Base-by-base conservation (phyloP, 2,797 vertebrate species). In the Setipinna tenuifilis region DNA sequence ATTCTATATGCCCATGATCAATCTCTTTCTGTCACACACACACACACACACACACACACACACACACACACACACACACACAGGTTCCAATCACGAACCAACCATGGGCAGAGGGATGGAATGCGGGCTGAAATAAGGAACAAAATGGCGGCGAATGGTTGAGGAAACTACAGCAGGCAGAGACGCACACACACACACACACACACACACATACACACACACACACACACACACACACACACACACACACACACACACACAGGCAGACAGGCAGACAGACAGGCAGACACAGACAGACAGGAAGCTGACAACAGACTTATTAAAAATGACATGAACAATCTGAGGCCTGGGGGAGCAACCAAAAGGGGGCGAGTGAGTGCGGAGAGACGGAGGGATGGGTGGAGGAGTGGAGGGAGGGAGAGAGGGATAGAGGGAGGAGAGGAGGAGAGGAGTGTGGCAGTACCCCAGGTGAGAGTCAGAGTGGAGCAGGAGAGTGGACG, bases 391-490 rank as follows among this genome's bases (percentile, higher is more conserved):
- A 46, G 41, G 31, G 21, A 9, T 82, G 14, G 25, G 35, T 14
- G 19, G 31, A 1, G 21, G 17, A 11, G 41, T 10, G 41, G 78
- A 89, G 91, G 89, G 91, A 92, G 85, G 86, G 90, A 94, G 94
- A 89, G 41, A 75, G 23, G 16, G 3, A n/a, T 6, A 81, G 65
- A 83, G 54, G 44, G 59, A 83, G n/a, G 86, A 91, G 88, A 90
- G 91, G 89, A 92, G 94, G 95, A 96, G 94, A 92, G 96, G 97
- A 96, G 95, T 95, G 95, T 94, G 96, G 95, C 95, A 97, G 96
- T 99, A 99, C 98, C 98, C 98, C 96, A 99, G 95, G 96, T 99
- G 98, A 96, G 98, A 98, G 96, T 99, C 98, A 97, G 98, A 98
- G 96, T 99, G 98, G 90, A 99, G 98, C 96, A 99, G 98, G 94